Evolutionary conservation across 2,113 vertebrate genomes (phyloP), one percentile per base, ranked within the genome.

Genomic region (Sylvietta virens): DNA sequence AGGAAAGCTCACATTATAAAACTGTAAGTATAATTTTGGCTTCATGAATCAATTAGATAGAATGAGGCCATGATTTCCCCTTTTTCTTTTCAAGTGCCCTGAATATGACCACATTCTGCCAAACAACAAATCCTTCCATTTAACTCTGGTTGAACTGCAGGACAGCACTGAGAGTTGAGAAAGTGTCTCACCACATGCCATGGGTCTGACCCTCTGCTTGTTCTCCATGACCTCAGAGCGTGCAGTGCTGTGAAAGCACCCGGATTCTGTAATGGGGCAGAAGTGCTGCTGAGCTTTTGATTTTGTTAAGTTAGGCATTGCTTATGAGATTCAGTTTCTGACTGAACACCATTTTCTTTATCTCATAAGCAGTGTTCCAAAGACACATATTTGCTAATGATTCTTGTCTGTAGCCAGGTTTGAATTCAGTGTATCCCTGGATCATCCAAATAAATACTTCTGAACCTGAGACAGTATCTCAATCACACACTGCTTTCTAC

Each of bases 301-400:
- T 27, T 42, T 30, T 0, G 0, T 15, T 44, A 47, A 45, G 10
- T 51, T 44, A 50, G 44, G 26, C 28, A 42, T 12, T 20, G 50
- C n/a, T 91, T 42, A 39, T 18, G n/a, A 51, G 35, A 62, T n/a
- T 60, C 19, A 15, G 9, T 39, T 78, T 67, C 31, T 86, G 40
- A 71, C 1, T 72, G 48, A 90, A 33, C 6, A 62, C 13, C 0
- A 4, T 58, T 47, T 58, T 64, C 44, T 85, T 74, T 64, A 50
- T 35, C 22, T 37, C n/a, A n/a, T 12, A 44, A 51, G 5, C 39
- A 42, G 21, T 9, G 21, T 35, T 78, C 21, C 44, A 85, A 19
- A 64, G 45, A 74, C 17, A 28, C 50, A 53, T 39, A 42, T 64
- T 70, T 87, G 35, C 33, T 40, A 67, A 5, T 6, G 14, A 23